phyloP scores from a whole-genome alignment of 2,113 vertebrate species.

The Xenopus borealis region DNA sequence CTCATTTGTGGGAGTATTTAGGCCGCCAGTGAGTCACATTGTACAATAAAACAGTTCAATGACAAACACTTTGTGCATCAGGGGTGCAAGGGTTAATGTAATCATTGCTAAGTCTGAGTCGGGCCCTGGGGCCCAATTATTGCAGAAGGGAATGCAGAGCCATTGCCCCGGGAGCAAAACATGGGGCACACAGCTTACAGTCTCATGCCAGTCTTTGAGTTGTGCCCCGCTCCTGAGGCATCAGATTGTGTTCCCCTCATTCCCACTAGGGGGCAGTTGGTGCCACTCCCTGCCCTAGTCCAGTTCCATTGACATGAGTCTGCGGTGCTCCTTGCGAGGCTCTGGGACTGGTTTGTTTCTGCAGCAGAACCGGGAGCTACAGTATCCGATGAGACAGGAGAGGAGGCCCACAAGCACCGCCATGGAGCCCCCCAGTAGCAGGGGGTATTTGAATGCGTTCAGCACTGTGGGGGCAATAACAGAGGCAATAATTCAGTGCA shows the following conservation, averaged over 20 bases:
- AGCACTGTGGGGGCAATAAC: slow-evolving; percentile 64
- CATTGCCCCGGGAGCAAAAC: no score
- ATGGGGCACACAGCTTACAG: no score
- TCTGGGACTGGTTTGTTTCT: slow-evolving; percentile 71
- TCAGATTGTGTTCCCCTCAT: neutral
- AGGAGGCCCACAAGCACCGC: slow-evolving; percentile 80
- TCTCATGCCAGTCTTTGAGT: no score
- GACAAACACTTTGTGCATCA: no score
- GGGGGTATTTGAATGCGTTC: slow-evolving; percentile 87
- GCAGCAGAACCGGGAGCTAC: slow-evolving; percentile 86
- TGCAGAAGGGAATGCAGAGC: neutral
- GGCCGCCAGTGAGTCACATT: no score
- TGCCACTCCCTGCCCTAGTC: slow-evolving; percentile 63
- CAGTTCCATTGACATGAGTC: slow-evolving; percentile 90
- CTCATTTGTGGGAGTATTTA: no score
- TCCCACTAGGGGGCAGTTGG: no score
- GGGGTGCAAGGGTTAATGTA: no score
- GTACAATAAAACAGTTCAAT: no score
- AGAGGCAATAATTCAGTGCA: neutral
- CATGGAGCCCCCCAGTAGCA: slow-evolving; percentile 81
- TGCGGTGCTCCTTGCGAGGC: slow-evolving; percentile 71
- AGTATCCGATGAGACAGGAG: slow-evolving; percentile 86
- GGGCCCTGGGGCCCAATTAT: neutral
- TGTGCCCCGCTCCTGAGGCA: no score
- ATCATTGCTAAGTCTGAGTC: no score